Base-by-base conservation (phyloP, 2,113 vertebrate genomes). In the Sander vitreus region DNA sequence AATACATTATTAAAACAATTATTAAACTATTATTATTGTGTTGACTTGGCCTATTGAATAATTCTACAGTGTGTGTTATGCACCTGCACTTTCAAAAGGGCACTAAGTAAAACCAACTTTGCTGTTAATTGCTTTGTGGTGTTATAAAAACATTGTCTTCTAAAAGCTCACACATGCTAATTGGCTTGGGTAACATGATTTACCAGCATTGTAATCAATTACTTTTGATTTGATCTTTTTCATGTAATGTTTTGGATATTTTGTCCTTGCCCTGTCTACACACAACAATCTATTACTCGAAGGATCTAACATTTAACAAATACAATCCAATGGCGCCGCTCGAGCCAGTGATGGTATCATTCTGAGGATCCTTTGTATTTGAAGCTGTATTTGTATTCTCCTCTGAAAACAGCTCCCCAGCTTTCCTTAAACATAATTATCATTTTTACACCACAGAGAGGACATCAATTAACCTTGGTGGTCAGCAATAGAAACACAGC, bases 391-490 rank as follows among this genome's bases (percentile, higher is more conserved):
- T 60, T 64, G 69, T 72, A 65, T 77, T 81, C 78, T 75, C 50
- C 14, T 65, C 70, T 75, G 58, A 76, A 80, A 86, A 80, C 85
- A 83, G 58, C 78, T 80, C 62, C 66, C 79, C 45, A 30, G 69
- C 58, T 92, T 87, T 85, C 54, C 63, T 80, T 79, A 81, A 87
- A 86, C 62, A 82, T 80, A 86, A 89, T 91, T 83, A 85, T 86
- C 50, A 72, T 86, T 90, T 83, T 82, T 76, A 75, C 85, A 85
- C 70, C 85, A 76, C 66, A 78, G 85, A 88, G 91, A 91, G 87
- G 80, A 85, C 91, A 89, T 90, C 91, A 94, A 92, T 95, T 93
- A 93, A 93, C 92, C 94, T 86, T 78, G 67, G 76, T 78, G 83
- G 78, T 89, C 88, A 91, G 76, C 81, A 74, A 83, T 80, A 88